These are phyloP conservation scores for Rhogogaster chlorosoma DNA, from an alignment of 2,888 invertebrate genomes.

Conservation along the genomic window DNA sequence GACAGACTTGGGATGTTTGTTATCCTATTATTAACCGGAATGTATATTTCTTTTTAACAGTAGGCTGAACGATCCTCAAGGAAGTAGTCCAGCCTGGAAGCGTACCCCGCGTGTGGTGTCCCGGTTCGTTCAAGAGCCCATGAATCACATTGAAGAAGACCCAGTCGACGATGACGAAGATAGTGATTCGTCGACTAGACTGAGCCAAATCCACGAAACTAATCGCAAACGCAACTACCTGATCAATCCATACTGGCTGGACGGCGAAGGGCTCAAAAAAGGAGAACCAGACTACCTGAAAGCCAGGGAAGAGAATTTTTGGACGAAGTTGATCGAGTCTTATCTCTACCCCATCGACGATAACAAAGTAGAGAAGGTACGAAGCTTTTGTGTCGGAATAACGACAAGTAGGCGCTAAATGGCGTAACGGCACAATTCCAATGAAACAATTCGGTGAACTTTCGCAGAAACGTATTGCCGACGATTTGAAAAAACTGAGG, in stretches of 20 bases:
- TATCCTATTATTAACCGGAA: background rate
- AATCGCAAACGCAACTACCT: constrained; percentile 77
- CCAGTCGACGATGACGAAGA: background rate
- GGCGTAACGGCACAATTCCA: background rate
- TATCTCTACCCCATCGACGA: constrained; percentile 88
- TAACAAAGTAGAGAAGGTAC: constrained; percentile 82
- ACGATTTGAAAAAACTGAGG: constrained; percentile 80
- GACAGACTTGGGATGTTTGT: background rate
- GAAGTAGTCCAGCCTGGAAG: background rate
- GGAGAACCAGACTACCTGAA: constrained; percentile 85
- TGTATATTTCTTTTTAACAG: background rate
- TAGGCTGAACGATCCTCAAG: background rate
- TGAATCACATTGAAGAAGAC: constrained; percentile 18
- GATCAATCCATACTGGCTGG: constrained; percentile 85
- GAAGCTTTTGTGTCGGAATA: background rate
- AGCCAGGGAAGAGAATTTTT: constrained; percentile 86
- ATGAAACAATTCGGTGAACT: background rate
- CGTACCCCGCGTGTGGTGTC: background rate
- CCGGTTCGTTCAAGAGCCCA: background rate
- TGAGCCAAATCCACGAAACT: constrained; percentile 26
- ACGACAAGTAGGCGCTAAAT: constrained; percentile 14
- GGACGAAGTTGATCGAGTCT: constrained; percentile 87
- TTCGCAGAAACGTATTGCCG: constrained; percentile 75
- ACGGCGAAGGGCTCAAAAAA: constrained; percentile 83
- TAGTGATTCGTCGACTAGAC: constrained; percentile 8